Evolutionary conservation across 2,888 invertebrate species (phyloP).

Genomic region (Monochamus alternatus): DNA sequence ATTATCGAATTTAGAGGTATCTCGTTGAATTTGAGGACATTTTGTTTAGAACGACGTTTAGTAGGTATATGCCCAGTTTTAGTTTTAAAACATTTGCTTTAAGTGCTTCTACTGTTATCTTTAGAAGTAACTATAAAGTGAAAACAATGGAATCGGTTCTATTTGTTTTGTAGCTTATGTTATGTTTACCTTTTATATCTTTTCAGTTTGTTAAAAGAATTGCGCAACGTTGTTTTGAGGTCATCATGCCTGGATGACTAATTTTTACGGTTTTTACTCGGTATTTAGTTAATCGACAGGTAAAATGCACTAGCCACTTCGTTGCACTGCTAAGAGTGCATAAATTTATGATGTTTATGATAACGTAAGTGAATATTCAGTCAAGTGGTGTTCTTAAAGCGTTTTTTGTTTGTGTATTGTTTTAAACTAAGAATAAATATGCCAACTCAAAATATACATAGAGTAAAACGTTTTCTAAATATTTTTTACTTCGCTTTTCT

Average conservation of each 20-base stretch:
- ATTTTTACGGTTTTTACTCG: background rate
- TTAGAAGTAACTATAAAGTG: background rate
- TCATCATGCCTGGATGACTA: background rate
- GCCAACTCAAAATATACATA: too few species aligned
- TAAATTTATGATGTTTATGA: too few species aligned
- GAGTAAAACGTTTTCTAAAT: too few species aligned
- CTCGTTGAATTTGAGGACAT: too few species aligned
- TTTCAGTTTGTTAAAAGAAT: conserved; percentile 26
- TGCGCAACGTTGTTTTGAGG: background rate
- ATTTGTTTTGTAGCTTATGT: background rate
- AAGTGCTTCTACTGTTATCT: background rate
- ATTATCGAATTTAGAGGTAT: too few species aligned
- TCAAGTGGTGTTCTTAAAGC: too few species aligned
- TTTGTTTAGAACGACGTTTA: too few species aligned
- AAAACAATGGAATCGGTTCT: background rate
- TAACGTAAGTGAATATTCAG: too few species aligned
- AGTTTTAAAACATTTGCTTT: background rate
- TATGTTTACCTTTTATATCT: conserved; percentile 14
- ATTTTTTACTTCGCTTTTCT: too few species aligned
- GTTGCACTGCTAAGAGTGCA: too few species aligned
- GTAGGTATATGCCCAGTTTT: background rate
- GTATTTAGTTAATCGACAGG: background rate
- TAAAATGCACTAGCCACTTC: background rate
- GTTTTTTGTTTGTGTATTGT: too few species aligned
- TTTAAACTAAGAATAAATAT: too few species aligned